Evolutionary conservation across 2,888 invertebrate species (phyloP).

Genomic region (Crossocerus cetratus): DNA sequence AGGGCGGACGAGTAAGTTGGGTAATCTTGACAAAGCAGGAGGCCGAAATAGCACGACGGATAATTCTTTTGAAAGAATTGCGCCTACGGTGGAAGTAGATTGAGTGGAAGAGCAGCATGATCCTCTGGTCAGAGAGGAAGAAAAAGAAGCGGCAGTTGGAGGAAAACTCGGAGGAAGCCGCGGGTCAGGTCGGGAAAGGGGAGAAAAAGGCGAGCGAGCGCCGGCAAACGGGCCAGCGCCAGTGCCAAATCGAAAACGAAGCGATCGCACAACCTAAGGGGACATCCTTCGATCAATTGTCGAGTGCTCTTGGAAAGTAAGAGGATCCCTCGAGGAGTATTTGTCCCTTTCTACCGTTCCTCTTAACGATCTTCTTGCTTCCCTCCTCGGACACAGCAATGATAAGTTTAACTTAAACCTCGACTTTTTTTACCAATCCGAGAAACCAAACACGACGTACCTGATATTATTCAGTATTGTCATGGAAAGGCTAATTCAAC

Average conservation of each 20-base stretch:
- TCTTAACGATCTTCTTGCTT: not conserved
- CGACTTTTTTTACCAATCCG: too few relatives aligned
- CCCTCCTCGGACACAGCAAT: not conserved
- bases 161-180: conserved; percentile 2
- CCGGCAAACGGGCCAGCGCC: conserved; percentile 3
- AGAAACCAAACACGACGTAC: too few relatives aligned
- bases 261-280: conserved; percentile 28
- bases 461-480: too few relatives aligned
- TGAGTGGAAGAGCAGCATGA: conserved; percentile 7
- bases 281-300: conserved; percentile 40
- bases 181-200: conserved; percentile 1
- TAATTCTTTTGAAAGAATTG: conserved; percentile 17
- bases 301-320: conserved; percentile 31
- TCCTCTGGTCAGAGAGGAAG: conserved; percentile 12
- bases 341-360: conserved; percentile 12
- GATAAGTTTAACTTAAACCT: too few relatives aligned
- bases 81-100: conserved; percentile 21
- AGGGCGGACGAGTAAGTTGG: not conserved
- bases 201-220: conserved; percentile 20
- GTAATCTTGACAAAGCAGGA: conserved; percentile 7
- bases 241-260: conserved; percentile 7
- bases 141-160: conserved; percentile 24
- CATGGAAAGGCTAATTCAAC: too few relatives aligned
- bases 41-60: conserved; percentile 9
- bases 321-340: conserved; percentile 30